phyloP scores from a whole-genome alignment of 1,140 invertebrate species.

The Lasioglossum baleicum region DNA sequence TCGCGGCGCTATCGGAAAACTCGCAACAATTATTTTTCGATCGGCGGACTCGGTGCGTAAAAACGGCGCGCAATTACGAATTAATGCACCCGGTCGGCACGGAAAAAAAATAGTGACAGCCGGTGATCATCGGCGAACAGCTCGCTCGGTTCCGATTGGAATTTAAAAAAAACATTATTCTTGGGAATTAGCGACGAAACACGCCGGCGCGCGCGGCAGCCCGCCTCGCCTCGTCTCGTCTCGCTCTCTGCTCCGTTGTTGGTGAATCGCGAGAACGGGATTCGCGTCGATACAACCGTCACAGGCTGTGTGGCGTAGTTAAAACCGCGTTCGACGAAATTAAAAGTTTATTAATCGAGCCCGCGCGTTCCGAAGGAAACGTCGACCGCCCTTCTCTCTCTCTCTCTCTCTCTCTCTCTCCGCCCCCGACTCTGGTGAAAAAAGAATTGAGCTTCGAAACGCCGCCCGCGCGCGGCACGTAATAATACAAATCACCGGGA shows the following conservation, averaged over 20 bases:
- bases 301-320: conserved; percentile 8
- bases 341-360: conserved; percentile 51
- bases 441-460: conserved; percentile 10
- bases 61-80: conserved; percentile 75
- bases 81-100: conserved; percentile 63
- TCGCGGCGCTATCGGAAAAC: conserved; percentile 53
- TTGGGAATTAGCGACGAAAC: conserved; percentile 59
- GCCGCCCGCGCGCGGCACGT: neutral
- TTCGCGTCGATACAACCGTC: conserved; percentile 41
- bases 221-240: neutral
- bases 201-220: neutral
- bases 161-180: conserved; percentile 67
- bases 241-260: too few species aligned
- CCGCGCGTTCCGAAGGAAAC: conserved; percentile 25
- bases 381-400: neutral
- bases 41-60: conserved; percentile 70
- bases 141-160: conserved; percentile 47
- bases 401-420: too few species aligned
- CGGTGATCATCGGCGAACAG: conserved; percentile 52
- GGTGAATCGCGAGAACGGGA: conserved; percentile 38
- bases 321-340: conserved; percentile 36
- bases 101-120: conserved; percentile 59
- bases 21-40: conserved; percentile 77
- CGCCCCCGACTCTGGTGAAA: too few species aligned
- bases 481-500: conserved; percentile 40